Conservation (phyloP, 2,797 vertebrate genomes). For the Lateolabrax maculatus region DNA sequence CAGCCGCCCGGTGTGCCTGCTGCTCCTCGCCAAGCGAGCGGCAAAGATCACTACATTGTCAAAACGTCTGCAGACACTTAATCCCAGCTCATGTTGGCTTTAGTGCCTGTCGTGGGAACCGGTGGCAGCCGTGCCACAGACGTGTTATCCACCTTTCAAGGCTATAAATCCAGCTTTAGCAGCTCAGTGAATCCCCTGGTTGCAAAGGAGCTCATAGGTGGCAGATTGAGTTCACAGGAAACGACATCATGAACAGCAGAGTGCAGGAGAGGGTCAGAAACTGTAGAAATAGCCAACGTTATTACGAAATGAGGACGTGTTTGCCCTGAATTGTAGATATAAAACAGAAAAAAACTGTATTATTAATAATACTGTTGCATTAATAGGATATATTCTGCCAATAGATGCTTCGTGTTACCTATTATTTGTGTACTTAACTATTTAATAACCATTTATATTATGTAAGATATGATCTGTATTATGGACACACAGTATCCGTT, state of each 20-base stretch:
- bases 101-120: conserved; percentile 41
- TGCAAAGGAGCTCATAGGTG: conserved; percentile 54
- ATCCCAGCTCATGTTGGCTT: conserved; percentile 56
- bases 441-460: conserved; percentile 56
- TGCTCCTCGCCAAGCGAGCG: neutral
- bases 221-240: conserved; percentile 49
- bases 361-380: neutral
- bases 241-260: conserved; percentile 19
- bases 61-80: conserved; percentile 34
- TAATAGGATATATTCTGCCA: neutral
- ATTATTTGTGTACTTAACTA: neutral
- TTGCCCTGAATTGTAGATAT: neutral
- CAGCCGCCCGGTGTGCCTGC: neutral
- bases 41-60: conserved; percentile 27
- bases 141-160: conserved; percentile 33
- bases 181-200: conserved; percentile 54
- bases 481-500: conserved; percentile 41
- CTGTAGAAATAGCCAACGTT: neutral
- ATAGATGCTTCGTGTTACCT: neutral
- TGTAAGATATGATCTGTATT: conserved; percentile 61
- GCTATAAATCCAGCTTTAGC: conserved; percentile 62
- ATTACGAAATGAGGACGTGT: neutral
- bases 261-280: conserved; percentile 6
- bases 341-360: neutral
- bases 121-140: conserved; percentile 34